Percentiles rank a stretch among this genome's conserved stretches.
phyloP scores from a whole-genome alignment of 2,797 vertebrate species.

The Coracias cyanogaster region DNA sequence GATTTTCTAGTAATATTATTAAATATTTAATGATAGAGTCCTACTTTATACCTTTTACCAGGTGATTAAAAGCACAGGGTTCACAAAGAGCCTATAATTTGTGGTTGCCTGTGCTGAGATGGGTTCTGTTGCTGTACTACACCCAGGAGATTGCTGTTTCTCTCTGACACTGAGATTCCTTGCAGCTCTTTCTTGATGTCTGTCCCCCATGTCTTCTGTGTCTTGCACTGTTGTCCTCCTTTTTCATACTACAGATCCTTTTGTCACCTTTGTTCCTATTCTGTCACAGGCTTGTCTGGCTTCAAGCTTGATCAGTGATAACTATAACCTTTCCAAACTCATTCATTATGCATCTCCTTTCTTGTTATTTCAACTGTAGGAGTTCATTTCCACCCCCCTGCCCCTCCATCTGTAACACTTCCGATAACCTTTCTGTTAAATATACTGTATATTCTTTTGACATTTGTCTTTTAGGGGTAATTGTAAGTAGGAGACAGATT shows the following conservation, averaged over 20 bases:
- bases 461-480: background rate
- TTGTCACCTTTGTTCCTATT: background rate
- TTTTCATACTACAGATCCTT: background rate
- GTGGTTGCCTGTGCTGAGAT: background rate
- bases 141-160: background rate
- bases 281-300: background rate
- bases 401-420: background rate
- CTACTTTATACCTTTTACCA: background rate
- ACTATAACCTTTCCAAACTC: background rate
- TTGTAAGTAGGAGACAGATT: background rate
- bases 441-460: background rate
- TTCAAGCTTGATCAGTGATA: background rate
- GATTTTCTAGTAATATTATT: background rate
- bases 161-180: background rate
- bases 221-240: background rate
- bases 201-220: background rate
- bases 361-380: background rate
- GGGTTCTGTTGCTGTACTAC: background rate
- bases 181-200: background rate
- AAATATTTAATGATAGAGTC: background rate
- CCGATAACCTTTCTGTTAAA: background rate
- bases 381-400: rapidly evolving
- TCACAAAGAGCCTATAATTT: background rate
- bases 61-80: background rate
- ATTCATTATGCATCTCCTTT: background rate